Conservation (phyloP, 35 echinoderm and acorn worm species). For the Heliocidaris erythrogramma region DNA sequence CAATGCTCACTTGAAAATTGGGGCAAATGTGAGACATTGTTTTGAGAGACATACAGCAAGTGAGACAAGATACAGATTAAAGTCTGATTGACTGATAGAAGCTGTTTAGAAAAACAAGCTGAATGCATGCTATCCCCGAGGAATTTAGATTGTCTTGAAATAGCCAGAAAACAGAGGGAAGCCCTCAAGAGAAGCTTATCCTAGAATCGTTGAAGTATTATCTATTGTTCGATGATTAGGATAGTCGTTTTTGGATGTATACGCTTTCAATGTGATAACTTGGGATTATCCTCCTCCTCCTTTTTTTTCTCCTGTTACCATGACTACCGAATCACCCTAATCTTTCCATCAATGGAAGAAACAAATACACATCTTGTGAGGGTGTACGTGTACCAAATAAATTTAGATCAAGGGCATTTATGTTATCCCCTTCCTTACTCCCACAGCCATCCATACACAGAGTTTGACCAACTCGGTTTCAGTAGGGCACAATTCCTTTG, state of each 20-base stretch:
- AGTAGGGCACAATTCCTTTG: no score
- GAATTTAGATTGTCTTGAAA: background rate
- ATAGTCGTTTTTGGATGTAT: background rate
- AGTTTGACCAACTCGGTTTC: no score
- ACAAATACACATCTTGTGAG: background rate
- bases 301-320: background rate
- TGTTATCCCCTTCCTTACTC: no score
- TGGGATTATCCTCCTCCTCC: background rate
- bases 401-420: no score
- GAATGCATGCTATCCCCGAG: background rate
- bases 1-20: no score
- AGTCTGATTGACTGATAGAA: background rate
- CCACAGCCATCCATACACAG: no score
- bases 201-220: background rate
- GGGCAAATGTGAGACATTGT: background rate
- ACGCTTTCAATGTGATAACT: background rate
- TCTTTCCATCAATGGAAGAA: background rate
- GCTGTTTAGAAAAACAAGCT: background rate
- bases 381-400: background rate
- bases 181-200: constrained; percentile 7
- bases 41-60: background rate
- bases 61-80: background rate
- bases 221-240: background rate
- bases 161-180: background rate
- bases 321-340: background rate